These are phyloP conservation scores for Thereva unica DNA, from an alignment of 2,888 invertebrate genomes.

Conservation along the genomic window DNA sequence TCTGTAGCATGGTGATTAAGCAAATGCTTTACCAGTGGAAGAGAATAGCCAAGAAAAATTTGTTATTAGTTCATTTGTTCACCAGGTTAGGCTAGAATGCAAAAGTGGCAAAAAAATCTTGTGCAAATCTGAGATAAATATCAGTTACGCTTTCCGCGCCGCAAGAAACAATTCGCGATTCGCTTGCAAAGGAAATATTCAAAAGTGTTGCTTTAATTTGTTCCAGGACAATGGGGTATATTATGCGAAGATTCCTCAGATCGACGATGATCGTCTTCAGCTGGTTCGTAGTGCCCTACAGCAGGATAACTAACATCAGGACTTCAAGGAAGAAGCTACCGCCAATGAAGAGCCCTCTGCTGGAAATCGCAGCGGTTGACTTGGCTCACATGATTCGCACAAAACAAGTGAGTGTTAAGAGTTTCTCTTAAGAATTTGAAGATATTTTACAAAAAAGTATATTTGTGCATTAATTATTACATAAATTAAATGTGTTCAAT, in stretches of 20 bases:
- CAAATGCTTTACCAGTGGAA: too few relatives aligned
- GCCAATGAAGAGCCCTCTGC: slow-evolving; percentile 67
- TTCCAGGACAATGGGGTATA: slow-evolving; percentile 66
- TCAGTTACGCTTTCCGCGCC: slow-evolving; percentile 12
- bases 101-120: slow-evolving; percentile 31
- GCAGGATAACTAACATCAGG: slow-evolving; percentile 60
- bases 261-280: slow-evolving; percentile 65
- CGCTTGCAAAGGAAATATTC: slow-evolving; percentile 48
- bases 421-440: background rate
- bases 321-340: slow-evolving; percentile 66
- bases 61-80: slow-evolving; percentile 17
- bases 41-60: background rate
- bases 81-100: slow-evolving; percentile 15
- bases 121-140: slow-evolving; percentile 20
- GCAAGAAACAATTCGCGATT: slow-evolving; percentile 25
- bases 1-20: background rate
- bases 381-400: slow-evolving; percentile 73
- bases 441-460: too few relatives aligned
- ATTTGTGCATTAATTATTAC: too few relatives aligned
- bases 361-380: slow-evolving; percentile 70
- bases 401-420: slow-evolving; percentile 63
- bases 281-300: slow-evolving; percentile 63
- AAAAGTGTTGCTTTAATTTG: slow-evolving; percentile 58
- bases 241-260: slow-evolving; percentile 63
- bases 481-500: too few relatives aligned